Evolutionary conservation across 2,113 vertebrate species (phyloP).

Genomic region (Ciconia maguari): DNA sequence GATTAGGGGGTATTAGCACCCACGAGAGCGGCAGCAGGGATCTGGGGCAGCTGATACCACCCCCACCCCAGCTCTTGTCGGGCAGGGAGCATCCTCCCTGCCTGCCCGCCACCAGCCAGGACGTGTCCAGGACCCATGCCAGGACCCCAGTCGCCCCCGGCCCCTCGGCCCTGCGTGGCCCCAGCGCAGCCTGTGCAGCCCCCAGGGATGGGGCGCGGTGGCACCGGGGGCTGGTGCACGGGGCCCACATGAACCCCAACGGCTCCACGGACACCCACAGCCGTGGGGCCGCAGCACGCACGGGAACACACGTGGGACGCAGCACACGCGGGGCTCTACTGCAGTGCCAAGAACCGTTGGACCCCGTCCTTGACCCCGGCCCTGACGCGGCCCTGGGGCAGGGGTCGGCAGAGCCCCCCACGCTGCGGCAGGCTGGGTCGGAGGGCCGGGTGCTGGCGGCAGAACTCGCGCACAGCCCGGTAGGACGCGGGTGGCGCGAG

Average conservation of each 20-base stretch:
- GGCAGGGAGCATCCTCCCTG: neutral
- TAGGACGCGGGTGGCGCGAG: slow-evolving; percentile 44
- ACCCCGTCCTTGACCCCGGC: neutral
- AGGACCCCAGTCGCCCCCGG: neutral
- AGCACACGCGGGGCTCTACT: neutral
- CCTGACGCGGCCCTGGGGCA: neutral
- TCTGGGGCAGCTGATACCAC: neutral
- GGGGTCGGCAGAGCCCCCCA: accelerated
- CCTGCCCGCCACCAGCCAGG: neutral
- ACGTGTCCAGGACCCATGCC: accelerated
- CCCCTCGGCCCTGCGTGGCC: neutral
- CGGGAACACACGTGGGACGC: neutral
- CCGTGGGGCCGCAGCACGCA: accelerated
- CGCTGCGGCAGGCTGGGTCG: accelerated
- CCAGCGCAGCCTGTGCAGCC: neutral
- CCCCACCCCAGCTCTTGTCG: neutral
- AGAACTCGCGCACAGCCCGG: slow-evolving; percentile 63
- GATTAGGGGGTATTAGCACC: slow-evolving; percentile 51
- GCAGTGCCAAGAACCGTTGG: neutral
- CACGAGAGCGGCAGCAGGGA: neutral
- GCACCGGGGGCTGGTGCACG: accelerated
- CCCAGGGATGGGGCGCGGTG: neutral
- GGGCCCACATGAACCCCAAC: accelerated
- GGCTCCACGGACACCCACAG: accelerated
- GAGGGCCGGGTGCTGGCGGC: slow-evolving; percentile 1